A percentile compares a stretch with the other conserved stretches of the same genome.
These are phyloP conservation scores for Plemyria rubiginata DNA, from an alignment of 2,888 invertebrate genomes.

Conservation along the genomic window DNA sequence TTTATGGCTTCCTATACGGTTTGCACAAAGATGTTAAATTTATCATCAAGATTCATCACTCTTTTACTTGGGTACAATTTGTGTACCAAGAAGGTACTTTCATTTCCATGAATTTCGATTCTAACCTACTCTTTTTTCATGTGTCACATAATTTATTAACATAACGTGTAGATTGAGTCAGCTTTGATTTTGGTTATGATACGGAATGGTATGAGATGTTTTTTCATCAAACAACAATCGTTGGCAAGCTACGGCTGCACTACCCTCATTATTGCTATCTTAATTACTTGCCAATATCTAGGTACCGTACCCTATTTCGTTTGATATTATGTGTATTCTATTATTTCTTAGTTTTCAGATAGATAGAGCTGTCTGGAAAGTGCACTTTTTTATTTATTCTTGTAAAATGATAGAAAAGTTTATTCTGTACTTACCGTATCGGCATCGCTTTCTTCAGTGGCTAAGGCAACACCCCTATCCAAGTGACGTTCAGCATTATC, in stretches of 20 bases:
- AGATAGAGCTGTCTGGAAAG: too few relatives aligned
- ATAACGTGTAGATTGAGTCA: neutral
- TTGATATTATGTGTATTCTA: too few relatives aligned
- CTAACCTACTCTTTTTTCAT: neutral
- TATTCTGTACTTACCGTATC: slow-evolving; percentile 68
- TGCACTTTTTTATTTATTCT: too few relatives aligned
- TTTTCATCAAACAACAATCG: neutral
- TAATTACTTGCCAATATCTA: neutral
- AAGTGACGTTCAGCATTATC: slow-evolving; percentile 68
- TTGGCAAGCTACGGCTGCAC: slow-evolving; percentile 1
- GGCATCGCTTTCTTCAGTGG: slow-evolving; percentile 76
- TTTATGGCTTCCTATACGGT: slow-evolving; percentile 50
- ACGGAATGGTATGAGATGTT: too few relatives aligned
- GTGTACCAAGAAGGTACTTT: neutral
- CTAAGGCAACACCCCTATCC: slow-evolving; percentile 68
- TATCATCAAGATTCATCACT: slow-evolving; percentile 27
- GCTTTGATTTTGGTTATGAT: neutral
- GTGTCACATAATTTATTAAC: slow-evolving; percentile 7
- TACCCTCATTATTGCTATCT: neutral
- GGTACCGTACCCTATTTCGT: too few relatives aligned
- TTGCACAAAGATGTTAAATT: slow-evolving; percentile 28
- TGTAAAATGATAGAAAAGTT: neutral
- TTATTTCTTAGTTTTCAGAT: too few relatives aligned
- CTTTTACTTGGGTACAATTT: slow-evolving; percentile 7
- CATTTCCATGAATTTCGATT: neutral